Evolutionary conservation across 2,797 vertebrate species (phyloP), one percentile per base, ranked within the genome.

Genomic region (Rhinella marina): DNA sequence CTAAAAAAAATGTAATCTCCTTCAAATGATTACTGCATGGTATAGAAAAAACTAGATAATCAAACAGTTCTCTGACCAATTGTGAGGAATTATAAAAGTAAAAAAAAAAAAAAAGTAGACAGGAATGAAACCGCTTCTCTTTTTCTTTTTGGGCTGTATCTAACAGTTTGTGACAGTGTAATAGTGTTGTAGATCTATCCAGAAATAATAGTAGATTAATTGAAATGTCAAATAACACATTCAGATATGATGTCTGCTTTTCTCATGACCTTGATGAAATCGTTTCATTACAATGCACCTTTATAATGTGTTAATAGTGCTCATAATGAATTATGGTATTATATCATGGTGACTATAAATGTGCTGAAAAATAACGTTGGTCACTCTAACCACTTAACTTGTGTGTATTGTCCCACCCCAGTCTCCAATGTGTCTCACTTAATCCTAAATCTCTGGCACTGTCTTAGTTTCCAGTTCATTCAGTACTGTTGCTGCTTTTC

Each of bases 401-500:
- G 23, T 75, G 52, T 62, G 23, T 41, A 85, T 85, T 61, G 83
- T 50, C 23, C 32, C 56, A 62, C 41, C 16, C 57, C 19, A 4
- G 66, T 52, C 19, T 56, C 27, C 52, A 57, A 23, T 41, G 59
- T 78, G 59, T 85, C 84, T 50, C 90, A 56, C 73, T 29, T 76
- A 85, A 77, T 85, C 83, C 72, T 27, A 76, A 52, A 50, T 12
- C 73, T 76, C 48, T 76, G 73, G 73, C 73, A 76, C 73, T 7
- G 21, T 72, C 29, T 73, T 73, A 84, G 72, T 90, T 77, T 85
- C 75, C 83, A 77, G 64, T 77, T 85, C 73, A 77, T 85, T 85
- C 59, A 66, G 84, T 90, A 90, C 72, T 66, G 25, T 88, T 83
- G 50, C 82, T 90, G 91, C 88, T 91, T 90, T 93, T 90, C 86